Percentiles rank a stretch among this genome's conserved stretches.
Evolutionary conservation across 2,113 vertebrate species (phyloP).

Genomic region (Narcine bancroftii): DNA sequence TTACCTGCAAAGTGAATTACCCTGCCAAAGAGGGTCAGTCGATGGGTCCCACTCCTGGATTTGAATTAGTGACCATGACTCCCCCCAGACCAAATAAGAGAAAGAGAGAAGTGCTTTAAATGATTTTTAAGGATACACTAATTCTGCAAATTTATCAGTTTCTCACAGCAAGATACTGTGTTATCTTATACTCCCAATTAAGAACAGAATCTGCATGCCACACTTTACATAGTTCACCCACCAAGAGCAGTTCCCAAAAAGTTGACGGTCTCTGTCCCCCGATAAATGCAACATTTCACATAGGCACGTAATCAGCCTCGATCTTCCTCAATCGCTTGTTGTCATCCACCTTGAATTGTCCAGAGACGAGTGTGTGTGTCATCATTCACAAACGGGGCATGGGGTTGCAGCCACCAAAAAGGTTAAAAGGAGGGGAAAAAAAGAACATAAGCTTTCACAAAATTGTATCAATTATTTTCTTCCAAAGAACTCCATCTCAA

Average conservation of each 20-base stretch:
- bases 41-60: too few species aligned
- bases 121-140: too few species aligned
- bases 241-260: background rate
- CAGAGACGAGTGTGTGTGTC: background rate
- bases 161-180: too few species aligned
- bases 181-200: background rate
- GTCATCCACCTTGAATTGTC: constrained; percentile 2
- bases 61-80: too few species aligned
- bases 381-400: background rate
- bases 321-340: constrained; percentile 33
- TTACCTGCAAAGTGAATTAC: too few species aligned
- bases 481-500: background rate
- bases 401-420: background rate
- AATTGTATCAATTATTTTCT: too few species aligned
- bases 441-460: background rate
- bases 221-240: background rate
- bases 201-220: background rate
- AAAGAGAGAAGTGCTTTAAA: background rate
- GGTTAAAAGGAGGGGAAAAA: background rate
- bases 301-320: constrained; percentile 10
- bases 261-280: background rate
- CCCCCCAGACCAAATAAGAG: too few species aligned
- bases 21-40: too few species aligned
- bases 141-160: background rate
- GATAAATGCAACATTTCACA: background rate